Evolutionary conservation across 2,797 vertebrate genomes (phyloP), one percentile per base, ranked within the genome.

Genomic region (Threskiornis aethiopicus): DNA sequence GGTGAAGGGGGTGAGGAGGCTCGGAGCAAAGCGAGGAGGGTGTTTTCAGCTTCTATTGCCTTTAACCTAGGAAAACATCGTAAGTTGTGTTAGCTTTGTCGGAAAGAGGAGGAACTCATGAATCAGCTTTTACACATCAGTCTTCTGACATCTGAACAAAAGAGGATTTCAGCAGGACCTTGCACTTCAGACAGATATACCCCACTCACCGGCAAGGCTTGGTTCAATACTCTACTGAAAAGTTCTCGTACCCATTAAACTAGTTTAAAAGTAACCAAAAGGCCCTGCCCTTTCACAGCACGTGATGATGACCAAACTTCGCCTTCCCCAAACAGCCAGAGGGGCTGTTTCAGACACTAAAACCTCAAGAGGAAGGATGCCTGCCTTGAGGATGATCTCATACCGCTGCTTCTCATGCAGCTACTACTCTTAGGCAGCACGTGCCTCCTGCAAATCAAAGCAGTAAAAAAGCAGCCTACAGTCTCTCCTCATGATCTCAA

Each of bases 31-130:
- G 47, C 0, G 0, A 73, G 62, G 28, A 67, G 6, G 11, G 25
- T 9, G 20, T 20, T 85, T 72, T 44, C 87, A 87, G 61, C 61
- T 72, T 95, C 70, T 54, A 4, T 31, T 8, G 17, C 29, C 10
- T 90, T 83, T 90, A 91, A 82, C 90, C 97, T 97, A 85, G 8
- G 26, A 80, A 92, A 96, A 64, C 35, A 93, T 17, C 5, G 24
- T 8, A 91, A 19, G n/a, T 16, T 24, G 46, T 3, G 8, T 94
- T 55, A 93, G 31, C 29, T 35, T 31, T 35, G 37, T 47, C 5
- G 1, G 46, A 8, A 81, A 28, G 44, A 76, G 33, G 21, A 52
- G 49, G 47, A 80, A 46, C 25, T 79, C 80, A 9, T 1, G 5
- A 44, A 31, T 16, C 58, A 76, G 55, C n/a, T 70, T 37, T 65